Percentiles rank a stretch among this genome's conserved stretches.
Conservation (phyloP, 2,113 vertebrate species). For the Antennarius striatus region DNA sequence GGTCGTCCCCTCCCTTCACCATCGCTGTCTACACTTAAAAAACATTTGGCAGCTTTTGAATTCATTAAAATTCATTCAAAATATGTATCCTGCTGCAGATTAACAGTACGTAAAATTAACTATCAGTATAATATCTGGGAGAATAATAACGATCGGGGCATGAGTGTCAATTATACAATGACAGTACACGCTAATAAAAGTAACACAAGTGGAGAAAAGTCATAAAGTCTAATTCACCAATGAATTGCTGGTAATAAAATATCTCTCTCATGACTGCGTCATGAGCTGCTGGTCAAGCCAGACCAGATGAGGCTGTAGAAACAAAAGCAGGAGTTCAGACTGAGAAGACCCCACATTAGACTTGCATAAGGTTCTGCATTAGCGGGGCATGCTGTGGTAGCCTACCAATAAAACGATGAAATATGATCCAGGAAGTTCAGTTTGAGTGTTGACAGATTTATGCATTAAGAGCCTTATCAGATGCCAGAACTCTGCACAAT, state of each 20-base stretch:
- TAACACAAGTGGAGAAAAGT: background rate
- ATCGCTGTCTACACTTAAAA: no score
- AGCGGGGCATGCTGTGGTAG: background rate
- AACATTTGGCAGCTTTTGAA: no score
- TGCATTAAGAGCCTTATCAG: background rate
- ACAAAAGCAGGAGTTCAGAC: background rate
- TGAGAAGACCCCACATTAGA: background rate
- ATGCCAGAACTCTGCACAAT: background rate
- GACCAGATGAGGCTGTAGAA: background rate
- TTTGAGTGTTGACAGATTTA: slow-evolving; percentile 3
- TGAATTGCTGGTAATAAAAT: background rate
- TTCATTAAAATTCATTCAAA: no score
- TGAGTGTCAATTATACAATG: background rate
- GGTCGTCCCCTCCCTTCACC: no score
- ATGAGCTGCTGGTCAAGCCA: background rate
- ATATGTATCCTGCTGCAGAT: no score
- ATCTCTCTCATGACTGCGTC: background rate
- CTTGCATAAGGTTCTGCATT: background rate
- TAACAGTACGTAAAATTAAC: no score
- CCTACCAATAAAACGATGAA: slow-evolving; percentile 1
- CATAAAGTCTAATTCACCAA: background rate
- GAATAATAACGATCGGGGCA: background rate
- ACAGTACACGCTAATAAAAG: background rate
- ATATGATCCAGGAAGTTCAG: slow-evolving; percentile 9
- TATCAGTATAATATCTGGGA: background rate